Evolutionary conservation across 1,140 invertebrate species (phyloP).

Genomic region (Latrodectus geometricus): DNA sequence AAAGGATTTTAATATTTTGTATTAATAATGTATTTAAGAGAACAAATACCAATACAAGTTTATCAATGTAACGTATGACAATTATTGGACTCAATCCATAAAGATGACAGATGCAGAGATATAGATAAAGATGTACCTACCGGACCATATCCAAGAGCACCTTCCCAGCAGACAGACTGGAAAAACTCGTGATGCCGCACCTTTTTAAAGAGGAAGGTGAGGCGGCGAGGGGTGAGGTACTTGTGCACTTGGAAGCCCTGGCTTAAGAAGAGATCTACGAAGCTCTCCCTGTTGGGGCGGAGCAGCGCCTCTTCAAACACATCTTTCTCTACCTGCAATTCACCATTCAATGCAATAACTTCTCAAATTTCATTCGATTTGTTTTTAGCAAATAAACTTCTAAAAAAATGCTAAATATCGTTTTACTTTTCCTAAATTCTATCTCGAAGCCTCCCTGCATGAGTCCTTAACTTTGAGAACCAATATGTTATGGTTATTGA

Average conservation of each 20-base stretch:
- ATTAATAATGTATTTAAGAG: too few relatives aligned
- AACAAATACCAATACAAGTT: too few relatives aligned
- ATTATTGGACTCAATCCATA: too few relatives aligned
- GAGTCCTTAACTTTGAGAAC: too few relatives aligned
- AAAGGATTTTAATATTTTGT: too few relatives aligned
- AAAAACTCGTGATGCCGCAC: slow-evolving; percentile 70
- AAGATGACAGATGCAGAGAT: too few relatives aligned
- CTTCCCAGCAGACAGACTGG: slow-evolving; percentile 68
- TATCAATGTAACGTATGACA: too few relatives aligned
- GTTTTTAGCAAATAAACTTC: not conserved
- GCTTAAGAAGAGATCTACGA: slow-evolving; percentile 70
- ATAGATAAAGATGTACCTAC: too few relatives aligned
- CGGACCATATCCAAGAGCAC: slow-evolving; percentile 67
- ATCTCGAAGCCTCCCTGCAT: too few relatives aligned
- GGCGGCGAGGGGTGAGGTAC: slow-evolving; percentile 67
- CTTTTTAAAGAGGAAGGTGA: slow-evolving; percentile 68
- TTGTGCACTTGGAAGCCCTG: slow-evolving; percentile 69
- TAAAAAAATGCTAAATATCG: too few relatives aligned
- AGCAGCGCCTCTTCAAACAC: slow-evolving; percentile 70
- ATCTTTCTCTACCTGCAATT: slow-evolving; percentile 68
- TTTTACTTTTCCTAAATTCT: too few relatives aligned
- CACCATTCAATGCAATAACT: not conserved
- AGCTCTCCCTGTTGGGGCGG: slow-evolving; percentile 69
- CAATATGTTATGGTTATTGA: too few relatives aligned
- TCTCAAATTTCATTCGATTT: not conserved